These are phyloP conservation scores for Drosophila lacteicornis DNA, from an alignment of 1,140 invertebrate species.

Conservation along the genomic window DNA sequence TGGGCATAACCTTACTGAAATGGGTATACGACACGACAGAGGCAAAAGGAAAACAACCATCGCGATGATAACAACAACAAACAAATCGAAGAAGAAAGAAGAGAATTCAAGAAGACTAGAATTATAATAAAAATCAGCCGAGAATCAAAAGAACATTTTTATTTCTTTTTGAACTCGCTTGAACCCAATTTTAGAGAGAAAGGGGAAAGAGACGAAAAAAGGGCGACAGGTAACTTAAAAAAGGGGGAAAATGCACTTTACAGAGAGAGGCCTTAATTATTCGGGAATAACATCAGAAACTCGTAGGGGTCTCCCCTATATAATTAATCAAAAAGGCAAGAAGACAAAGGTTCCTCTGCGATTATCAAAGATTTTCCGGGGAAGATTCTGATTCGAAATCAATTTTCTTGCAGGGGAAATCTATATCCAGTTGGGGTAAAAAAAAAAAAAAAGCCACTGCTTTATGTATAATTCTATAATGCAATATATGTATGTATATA, in stretches of 20 bases:
- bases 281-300: constrained; percentile 41
- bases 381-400: constrained; percentile 45
- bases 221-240: constrained; percentile 53
- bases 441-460: no score
- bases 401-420: constrained; percentile 22
- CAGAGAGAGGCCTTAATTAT: constrained; percentile 40
- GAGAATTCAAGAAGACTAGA: constrained; percentile 33
- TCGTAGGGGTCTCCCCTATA: constrained; percentile 12
- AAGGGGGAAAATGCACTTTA: constrained; percentile 34
- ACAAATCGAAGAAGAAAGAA: constrained; percentile 48
- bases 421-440: no score
- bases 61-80: constrained; percentile 67
- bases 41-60: background rate
- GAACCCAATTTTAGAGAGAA: constrained; percentile 47
- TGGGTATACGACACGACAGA: background rate
- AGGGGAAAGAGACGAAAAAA: constrained; percentile 5
- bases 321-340: constrained; percentile 67
- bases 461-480: no score
- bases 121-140: constrained; percentile 62
- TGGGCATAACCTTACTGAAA: background rate
- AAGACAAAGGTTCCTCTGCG: constrained; percentile 4
- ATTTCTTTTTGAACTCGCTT: constrained; percentile 73
- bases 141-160: constrained; percentile 53
- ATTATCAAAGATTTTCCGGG: constrained; percentile 28
- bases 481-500: no score